These are phyloP conservation scores for Tor tambroides DNA, from an alignment of 2,113 vertebrate genomes.

Conservation along the genomic window DNA sequence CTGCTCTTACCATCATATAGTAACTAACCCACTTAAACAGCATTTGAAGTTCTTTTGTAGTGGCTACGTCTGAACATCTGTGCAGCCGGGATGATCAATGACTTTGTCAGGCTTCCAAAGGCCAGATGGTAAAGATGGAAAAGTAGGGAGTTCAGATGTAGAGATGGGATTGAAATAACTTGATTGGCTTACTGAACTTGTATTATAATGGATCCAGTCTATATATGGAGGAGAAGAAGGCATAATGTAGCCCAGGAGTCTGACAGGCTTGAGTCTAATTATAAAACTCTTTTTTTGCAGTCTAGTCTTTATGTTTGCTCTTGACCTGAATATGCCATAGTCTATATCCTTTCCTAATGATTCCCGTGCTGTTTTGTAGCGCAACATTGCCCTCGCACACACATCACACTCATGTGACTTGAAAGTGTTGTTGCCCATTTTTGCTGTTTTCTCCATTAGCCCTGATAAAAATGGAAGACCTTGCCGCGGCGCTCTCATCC, in stretches of 20 bases:
- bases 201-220: constrained; percentile 57
- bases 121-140: constrained; percentile 52
- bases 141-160: constrained; percentile 32
- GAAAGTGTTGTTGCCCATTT: constrained; percentile 8
- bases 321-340: constrained; percentile 63
- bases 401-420: not conserved
- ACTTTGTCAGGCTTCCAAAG: constrained; percentile 52
- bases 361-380: constrained; percentile 51
- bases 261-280: constrained; percentile 55
- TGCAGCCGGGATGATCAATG: constrained; percentile 51
- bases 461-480: constrained; percentile 24
- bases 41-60: constrained; percentile 23
- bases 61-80: constrained; percentile 46
- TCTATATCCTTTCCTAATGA: constrained; percentile 59
- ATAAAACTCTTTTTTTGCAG: constrained; percentile 46
- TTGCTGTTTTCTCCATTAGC: constrained; percentile 17
- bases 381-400: constrained; percentile 10
- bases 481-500: not conserved
- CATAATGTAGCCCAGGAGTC: constrained; percentile 35
- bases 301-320: constrained; percentile 43
- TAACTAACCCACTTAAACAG: constrained; percentile 37
- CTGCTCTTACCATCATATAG: not conserved
- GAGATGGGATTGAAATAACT: constrained; percentile 36
- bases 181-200: constrained; percentile 57
- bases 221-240: constrained; percentile 47